Percentiles rank a stretch among this genome's conserved stretches.
phyloP scores from a whole-genome alignment of 2,888 invertebrate species.

The Lepas anatifera region DNA sequence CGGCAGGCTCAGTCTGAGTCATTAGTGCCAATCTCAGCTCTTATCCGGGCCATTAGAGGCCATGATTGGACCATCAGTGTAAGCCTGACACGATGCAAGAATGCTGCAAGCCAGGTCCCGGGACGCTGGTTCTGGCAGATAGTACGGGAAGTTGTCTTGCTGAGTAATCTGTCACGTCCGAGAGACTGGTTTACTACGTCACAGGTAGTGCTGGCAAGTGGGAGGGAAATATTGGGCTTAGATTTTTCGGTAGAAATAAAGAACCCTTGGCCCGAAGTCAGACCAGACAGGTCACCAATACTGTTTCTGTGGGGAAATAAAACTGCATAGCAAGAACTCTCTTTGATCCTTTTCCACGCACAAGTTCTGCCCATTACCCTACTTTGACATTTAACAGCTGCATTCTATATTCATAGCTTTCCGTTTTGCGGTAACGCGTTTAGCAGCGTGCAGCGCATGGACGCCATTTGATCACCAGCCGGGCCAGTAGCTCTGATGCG shows the following conservation, averaged over 20 bases:
- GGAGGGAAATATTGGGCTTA: not conserved
- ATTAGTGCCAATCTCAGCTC: too few relatives aligned
- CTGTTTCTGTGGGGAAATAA: too few relatives aligned
- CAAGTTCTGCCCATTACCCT: too few relatives aligned
- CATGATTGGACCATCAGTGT: not conserved
- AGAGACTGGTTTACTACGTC: not conserved
- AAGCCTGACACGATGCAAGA: not conserved
- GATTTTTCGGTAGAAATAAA: too few relatives aligned
- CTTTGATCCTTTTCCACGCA: too few relatives aligned
- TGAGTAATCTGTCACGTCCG: not conserved
- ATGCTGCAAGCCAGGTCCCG: not conserved
- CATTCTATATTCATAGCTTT: too few relatives aligned
- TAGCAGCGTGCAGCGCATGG: not conserved
- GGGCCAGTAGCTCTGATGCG: not conserved
- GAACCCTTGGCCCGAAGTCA: too few relatives aligned
- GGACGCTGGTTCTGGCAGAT: not conserved
- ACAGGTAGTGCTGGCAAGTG: not conserved
- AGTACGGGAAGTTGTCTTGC: not conserved
- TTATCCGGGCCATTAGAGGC: not conserved
- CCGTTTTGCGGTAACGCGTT: not conserved
- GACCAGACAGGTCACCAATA: too few relatives aligned
- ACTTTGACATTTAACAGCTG: too few relatives aligned
- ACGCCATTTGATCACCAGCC: not conserved
- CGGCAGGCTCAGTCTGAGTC: too few relatives aligned
- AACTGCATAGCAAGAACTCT: too few relatives aligned